These are phyloP conservation scores for Theocolax elegans DNA, from an alignment of 1,140 invertebrate genomes.

Conservation along the genomic window DNA sequence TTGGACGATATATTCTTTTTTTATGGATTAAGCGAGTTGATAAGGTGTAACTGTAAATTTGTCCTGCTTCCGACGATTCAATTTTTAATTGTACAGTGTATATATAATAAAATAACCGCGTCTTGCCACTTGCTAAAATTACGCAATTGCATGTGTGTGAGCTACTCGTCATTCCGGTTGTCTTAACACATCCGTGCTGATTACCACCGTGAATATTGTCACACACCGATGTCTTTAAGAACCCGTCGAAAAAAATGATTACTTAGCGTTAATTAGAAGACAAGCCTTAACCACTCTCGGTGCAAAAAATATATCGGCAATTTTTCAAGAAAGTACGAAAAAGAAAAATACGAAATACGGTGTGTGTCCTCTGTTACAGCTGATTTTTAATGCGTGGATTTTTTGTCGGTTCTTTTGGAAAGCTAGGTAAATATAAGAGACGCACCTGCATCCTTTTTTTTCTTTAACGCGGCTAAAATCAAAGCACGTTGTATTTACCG, in stretches of 20 bases:
- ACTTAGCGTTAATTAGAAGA: conserved; percentile 59
- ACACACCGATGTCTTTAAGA: conserved; percentile 56
- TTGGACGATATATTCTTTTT: no score
- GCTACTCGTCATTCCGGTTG: conserved; percentile 49
- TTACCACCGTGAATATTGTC: conserved; percentile 59
- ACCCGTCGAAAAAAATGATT: conserved; percentile 50
- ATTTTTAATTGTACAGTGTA: no score
- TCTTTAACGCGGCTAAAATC: conserved; percentile 8
- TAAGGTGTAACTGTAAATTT: no score
- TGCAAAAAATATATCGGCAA: neutral
- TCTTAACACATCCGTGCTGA: conserved; percentile 55
- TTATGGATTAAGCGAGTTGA: no score
- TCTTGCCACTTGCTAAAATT: no score
- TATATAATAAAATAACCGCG: no score
- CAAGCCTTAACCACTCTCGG: conserved; percentile 42
- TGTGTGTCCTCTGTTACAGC: neutral
- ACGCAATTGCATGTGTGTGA: no score
- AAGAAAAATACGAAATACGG: neutral
- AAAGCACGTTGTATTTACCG: conserved; percentile 12
- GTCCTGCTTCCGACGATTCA: no score
- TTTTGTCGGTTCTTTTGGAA: no score
- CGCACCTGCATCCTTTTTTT: conserved; percentile 21
- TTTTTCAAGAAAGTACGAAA: neutral
- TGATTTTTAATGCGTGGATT: neutral
- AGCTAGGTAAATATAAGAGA: conserved; percentile 27